These are phyloP conservation scores for Dendrolimus kikuchii DNA, from an alignment of 1,140 invertebrate genomes.

Conservation along the genomic window DNA sequence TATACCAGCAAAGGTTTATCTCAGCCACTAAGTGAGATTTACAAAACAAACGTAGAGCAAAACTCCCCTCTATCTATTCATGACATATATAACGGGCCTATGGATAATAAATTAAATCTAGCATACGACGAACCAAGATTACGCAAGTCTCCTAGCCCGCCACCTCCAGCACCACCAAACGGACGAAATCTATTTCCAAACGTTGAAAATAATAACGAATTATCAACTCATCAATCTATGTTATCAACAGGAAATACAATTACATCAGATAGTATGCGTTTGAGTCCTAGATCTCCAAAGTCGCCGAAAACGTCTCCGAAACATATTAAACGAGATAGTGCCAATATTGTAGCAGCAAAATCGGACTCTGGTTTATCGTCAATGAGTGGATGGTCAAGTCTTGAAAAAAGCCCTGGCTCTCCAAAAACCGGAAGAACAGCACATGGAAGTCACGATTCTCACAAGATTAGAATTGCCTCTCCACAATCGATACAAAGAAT, in stretches of 20 bases:
- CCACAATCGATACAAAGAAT: slow-evolving; percentile 53
- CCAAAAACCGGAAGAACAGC: slow-evolving; percentile 68
- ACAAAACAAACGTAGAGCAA: slow-evolving; percentile 65
- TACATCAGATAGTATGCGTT: slow-evolving; percentile 66
- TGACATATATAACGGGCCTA: slow-evolving; percentile 76
- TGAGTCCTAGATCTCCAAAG: slow-evolving; percentile 81
- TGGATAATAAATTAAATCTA: slow-evolving; percentile 69
- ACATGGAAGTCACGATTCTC: slow-evolving; percentile 46
- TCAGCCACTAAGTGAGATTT: slow-evolving; percentile 47
- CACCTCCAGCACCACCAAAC: slow-evolving; percentile 84
- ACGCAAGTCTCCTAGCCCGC: slow-evolving; percentile 78
- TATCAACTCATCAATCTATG: slow-evolving; percentile 36
- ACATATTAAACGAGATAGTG: slow-evolving; percentile 76
- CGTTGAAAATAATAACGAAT: slow-evolving; percentile 50
- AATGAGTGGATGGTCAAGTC: slow-evolving; percentile 87
- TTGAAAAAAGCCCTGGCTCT: slow-evolving; percentile 87
- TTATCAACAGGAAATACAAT: slow-evolving; percentile 40
- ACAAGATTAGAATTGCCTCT: slow-evolving; percentile 53
- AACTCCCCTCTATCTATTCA: slow-evolving; percentile 77
- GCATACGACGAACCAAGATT: slow-evolving; percentile 71
- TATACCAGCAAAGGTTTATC: slow-evolving; percentile 44
- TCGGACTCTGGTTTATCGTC: slow-evolving; percentile 89
- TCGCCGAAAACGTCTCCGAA: slow-evolving; percentile 84
- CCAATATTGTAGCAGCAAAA: slow-evolving; percentile 79
- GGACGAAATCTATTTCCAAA: slow-evolving; percentile 62